Evolutionary conservation across 30 jellyfish, hydroid and myxozoan species (phyloP), one percentile per base, ranked within the genome.

Genomic region (Rhopilema esculentum): DNA sequence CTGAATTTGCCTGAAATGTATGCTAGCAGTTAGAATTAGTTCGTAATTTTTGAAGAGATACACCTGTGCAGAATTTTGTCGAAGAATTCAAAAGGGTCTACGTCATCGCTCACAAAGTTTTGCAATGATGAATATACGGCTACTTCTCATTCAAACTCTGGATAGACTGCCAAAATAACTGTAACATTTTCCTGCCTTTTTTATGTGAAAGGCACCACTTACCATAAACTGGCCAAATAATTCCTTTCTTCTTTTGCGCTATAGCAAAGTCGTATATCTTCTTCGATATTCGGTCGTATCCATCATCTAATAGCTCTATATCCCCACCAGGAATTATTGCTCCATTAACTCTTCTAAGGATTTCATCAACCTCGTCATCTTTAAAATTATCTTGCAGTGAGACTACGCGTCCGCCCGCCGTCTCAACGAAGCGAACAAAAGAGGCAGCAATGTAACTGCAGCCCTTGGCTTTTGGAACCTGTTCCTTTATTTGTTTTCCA

Each of bases 251-350:
- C 62, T 94, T 93, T 79, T 77, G 95, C 12, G 68, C 40, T 19
- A 88, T 88, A 1, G 98, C 80, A 69, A 72, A 87, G 16, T 79
- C 77, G 62, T 82, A 69, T 40, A 88, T 77, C 79, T 66, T 85
- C 66, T 88, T 75, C 0, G 97, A 27, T 8, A 93, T 83, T 79
- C 84, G 77, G 19, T 84, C 89, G 49, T 93, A 93, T 7, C 98
- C 98, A 23, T 87, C 82, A 78, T 93, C 98, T 32, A 92, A 40
- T 1, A 88, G 61, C 57, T 83, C 97, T 28, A 72, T 93, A 49
- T 93, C 98, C 0, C 98, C 98, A 0, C 98, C 98, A 9, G 97
- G 97, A 49, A 93, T 69, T 2, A 93, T 81, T 2, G 90, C 98
- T 1, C 97, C 98, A 49, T 93, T 93, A 17, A 93, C 84, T 24